phyloP scores from a whole-genome alignment of 1,140 invertebrate species.

The Eriocheir sinensis region DNA sequence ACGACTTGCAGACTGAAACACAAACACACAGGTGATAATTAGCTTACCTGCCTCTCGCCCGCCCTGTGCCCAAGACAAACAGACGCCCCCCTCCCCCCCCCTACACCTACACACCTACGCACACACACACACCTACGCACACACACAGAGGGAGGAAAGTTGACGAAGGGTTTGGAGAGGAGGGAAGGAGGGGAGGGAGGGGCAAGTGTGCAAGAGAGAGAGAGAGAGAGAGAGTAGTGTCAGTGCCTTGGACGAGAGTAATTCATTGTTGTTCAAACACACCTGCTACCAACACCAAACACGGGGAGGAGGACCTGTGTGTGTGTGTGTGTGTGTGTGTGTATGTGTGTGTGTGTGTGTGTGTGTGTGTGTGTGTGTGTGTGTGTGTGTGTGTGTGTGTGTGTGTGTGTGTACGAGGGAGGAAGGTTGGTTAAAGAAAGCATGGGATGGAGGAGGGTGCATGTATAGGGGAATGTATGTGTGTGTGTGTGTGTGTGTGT shows the following conservation, averaged over 20 bases:
- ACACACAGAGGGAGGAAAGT: neutral
- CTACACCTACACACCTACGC: neutral
- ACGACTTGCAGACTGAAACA: slow-evolving; percentile 92
- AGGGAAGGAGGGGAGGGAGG: neutral
- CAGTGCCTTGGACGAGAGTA: neutral
- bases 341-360: neutral
- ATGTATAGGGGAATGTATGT: neutral
- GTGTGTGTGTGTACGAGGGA: neutral
- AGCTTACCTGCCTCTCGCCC: neutral
- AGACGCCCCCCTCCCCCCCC: neutral
- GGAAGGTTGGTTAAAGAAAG: too few species aligned
- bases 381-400: neutral
- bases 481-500: neutral
- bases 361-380: neutral
- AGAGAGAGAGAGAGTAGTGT: neutral
- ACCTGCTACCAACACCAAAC: neutral
- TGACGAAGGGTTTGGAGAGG: neutral
- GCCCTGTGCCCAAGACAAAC: neutral
- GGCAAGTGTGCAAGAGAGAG: neutral
- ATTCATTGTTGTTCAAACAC: slow-evolving; percentile 5
- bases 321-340: neutral
- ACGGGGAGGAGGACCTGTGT: neutral
- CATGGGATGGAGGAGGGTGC: too few species aligned
- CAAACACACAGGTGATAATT: slow-evolving; percentile 33
- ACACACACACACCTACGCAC: neutral